Evolutionary conservation across 2,888 invertebrate genomes (phyloP), one percentile per base, ranked within the genome.

Genomic region (Lypha dubia): DNA sequence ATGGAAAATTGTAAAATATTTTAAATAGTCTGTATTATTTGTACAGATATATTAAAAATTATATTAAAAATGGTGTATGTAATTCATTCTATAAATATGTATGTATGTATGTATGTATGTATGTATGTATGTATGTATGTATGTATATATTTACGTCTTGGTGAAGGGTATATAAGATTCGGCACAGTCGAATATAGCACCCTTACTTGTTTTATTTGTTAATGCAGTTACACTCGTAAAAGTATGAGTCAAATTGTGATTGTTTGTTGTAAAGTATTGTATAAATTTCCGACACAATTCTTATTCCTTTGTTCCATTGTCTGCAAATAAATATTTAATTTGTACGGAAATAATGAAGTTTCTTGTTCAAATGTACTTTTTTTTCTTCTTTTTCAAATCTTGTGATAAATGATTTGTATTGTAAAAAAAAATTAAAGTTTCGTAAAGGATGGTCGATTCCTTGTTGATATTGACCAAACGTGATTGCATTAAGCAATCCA

Each of bases 251-350:
- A 8, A 71, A 49, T 65, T 65, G 46, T 62, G 63, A 46, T 53
- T 70, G 53, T 73, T 73, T 67, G 58, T 62, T 67, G 51, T 53
- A 15, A 73, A 60, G 53, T 22, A 62, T 68, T 73, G 67, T 67
- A 24, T 62, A 49, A 41, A 67, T 73, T 83, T 77, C 73, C 73
- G 77, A 73, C 58, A 73, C 24, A 77, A 67, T 68, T 62, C 51
- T n/a, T 60, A 38, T 62, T 82, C 63, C 35, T 77, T 83, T 77
- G 58, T 77, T 73, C 73, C 65, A 73, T 73, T 83, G 83, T 79
- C 73, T 79, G 83, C 67, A 83, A 68, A 71, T 68, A 79, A 76
- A 79, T 79, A 77, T 63, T 71, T 82, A 76, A 82, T 76, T 76
- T 79, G 62, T 83, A 32, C 53, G 79, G 73, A 73, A 56, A 79